phyloP scores from a whole-genome alignment of 2,888 invertebrate species.

The Drosophila colorata region DNA sequence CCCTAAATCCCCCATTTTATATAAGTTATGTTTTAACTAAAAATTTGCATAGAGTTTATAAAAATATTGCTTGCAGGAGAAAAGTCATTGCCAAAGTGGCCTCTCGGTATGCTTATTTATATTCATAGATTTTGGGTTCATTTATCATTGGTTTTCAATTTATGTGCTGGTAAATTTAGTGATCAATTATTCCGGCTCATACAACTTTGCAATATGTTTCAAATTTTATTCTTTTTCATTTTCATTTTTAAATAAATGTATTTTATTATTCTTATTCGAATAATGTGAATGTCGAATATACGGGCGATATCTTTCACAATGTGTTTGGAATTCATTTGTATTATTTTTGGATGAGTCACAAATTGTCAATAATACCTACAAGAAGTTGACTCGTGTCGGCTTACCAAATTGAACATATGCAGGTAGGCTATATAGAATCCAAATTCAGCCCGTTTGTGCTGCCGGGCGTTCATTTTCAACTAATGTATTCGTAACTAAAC shows the following conservation, averaged over 20 bases:
- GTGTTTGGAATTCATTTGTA: background rate
- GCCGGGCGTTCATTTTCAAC: too few relatives aligned
- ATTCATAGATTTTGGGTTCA: background rate
- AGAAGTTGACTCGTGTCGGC: too few relatives aligned
- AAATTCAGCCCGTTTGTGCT: too few relatives aligned
- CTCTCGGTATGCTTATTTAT: too few relatives aligned
- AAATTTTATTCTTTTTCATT: background rate
- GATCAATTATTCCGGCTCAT: background rate
- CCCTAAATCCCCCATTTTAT: too few relatives aligned
- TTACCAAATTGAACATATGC: too few relatives aligned
- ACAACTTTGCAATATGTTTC: background rate
- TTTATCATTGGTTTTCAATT: background rate
- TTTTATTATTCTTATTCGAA: background rate
- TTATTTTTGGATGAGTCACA: background rate
- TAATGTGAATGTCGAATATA: background rate
- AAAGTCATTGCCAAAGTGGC: too few relatives aligned
- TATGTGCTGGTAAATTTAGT: background rate
- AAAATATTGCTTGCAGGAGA: too few relatives aligned
- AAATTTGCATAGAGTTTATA: too few relatives aligned
- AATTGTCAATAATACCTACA: background rate
- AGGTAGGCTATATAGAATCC: background rate
- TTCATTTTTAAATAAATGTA: background rate
- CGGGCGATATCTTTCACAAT: background rate
- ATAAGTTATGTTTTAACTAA: too few relatives aligned
- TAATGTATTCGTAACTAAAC: too few relatives aligned